Percentiles rank a stretch among this genome's conserved stretches.
These are phyloP conservation scores for Scolopax mira DNA, from an alignment of 2,113 vertebrate species.

Conservation along the genomic window DNA sequence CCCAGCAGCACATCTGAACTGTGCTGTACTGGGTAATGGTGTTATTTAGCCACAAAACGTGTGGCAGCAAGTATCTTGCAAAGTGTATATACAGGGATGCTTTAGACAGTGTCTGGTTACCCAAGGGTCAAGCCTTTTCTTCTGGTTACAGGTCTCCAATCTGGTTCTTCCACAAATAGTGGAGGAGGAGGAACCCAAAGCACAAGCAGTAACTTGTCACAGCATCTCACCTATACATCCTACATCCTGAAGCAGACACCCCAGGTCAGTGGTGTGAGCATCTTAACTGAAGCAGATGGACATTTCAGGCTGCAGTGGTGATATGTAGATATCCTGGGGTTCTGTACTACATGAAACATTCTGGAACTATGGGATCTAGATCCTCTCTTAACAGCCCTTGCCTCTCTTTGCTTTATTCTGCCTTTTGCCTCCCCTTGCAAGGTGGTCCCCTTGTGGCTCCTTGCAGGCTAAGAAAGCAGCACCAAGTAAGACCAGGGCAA, in stretches of 20 bases:
- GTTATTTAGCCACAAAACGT: neutral
- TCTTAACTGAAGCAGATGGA: neutral
- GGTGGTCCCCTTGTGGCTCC: neutral
- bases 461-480: neutral
- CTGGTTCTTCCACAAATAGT: slow-evolving; percentile 72
- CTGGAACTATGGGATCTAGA: neutral
- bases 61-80: neutral
- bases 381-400: neutral
- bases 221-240: slow-evolving; percentile 95
- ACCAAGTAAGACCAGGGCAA: neutral
- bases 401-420: neutral
- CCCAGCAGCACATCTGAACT: neutral
- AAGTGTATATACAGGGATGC: neutral
- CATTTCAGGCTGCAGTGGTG: neutral
- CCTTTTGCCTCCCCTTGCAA: neutral
- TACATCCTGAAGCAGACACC: slow-evolving; percentile 98
- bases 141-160: slow-evolving; percentile 84
- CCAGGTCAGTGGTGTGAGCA: slow-evolving; percentile 71
- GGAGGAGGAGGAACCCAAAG: slow-evolving; percentile 73
- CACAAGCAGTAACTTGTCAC: slow-evolving; percentile 83
- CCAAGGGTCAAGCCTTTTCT: neutral
- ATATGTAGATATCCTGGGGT: neutral
- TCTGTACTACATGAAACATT: neutral
- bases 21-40: neutral
- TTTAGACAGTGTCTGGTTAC: neutral